Evolutionary conservation across 2,888 invertebrate species (phyloP), one percentile per base, ranked within the genome.

Genomic region (Pristionchus maxplancki): DNA sequence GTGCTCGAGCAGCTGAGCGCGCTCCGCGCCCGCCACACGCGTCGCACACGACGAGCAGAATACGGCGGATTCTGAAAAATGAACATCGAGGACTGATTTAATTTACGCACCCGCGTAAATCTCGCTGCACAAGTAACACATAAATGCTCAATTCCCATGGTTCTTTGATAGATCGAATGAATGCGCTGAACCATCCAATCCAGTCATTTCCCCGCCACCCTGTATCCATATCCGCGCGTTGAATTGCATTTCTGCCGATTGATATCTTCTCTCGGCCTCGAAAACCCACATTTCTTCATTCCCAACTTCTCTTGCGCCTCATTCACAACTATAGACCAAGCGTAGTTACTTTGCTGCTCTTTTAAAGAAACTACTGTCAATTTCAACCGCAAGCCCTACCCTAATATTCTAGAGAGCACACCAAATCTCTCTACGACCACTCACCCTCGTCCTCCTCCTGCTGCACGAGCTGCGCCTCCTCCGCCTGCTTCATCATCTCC

Each of bases 401-500:
- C n/a, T n/a, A n/a, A n/a, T n/a, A n/a, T n/a, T n/a, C n/a, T n/a
- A n/a, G n/a, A n/a, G n/a, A n/a, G n/a, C n/a, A n/a, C n/a, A n/a
- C n/a, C n/a, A n/a, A n/a, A n/a, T n/a, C n/a, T n/a, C n/a, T n/a
- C n/a, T n/a, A n/a, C n/a, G n/a, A n/a, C n/a, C n/a, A 48, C 87
- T 31, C 87, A 67, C 87, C 87, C 37, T 87, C 87, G n/a, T 62
- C 87, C 20, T 15, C 50, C 2, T 88, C 90, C 37, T 58, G 17
- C 53, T 82, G 62, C 48, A 82, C 78, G 13, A 48, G 58, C 17
- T 84, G 34, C 48, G 28, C 88, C 48, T 88, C 74, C 50, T 83
- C 83, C 31, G 78, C 83, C 6, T 15, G 24, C 40, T 48, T 78
- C 87, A 87, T 85, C 85, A 85, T 85, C 64, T 85, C 85, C n/a